Evolutionary conservation across 2,797 vertebrate species (phyloP).

Genomic region (Botia almorhae): DNA sequence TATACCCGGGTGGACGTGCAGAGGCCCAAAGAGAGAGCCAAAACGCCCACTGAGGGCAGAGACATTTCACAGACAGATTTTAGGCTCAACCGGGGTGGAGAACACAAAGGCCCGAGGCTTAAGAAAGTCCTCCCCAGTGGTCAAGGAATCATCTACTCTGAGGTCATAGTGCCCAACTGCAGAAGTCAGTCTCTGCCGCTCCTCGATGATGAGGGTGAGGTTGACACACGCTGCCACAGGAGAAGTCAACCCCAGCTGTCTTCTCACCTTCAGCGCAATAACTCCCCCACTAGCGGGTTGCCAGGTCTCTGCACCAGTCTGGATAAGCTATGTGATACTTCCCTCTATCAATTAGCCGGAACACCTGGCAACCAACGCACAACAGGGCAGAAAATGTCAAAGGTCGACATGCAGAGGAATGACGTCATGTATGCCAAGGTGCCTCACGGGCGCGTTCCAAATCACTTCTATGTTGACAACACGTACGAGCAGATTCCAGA

Average conservation of each 20-base stretch:
- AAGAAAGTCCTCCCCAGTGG: conserved; percentile 31
- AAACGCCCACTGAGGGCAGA: conserved; percentile 32
- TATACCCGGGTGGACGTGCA: conserved; percentile 76
- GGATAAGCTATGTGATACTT: conserved; percentile 58
- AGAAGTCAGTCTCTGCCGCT: conserved; percentile 70
- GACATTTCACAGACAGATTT: conserved; percentile 34
- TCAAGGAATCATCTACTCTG: conserved; percentile 68
- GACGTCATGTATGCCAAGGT: conserved; percentile 69
- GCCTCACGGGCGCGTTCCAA: conserved; percentile 35
- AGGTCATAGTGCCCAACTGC: conserved; percentile 67
- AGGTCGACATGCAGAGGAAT: not conserved
- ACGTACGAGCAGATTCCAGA: conserved; percentile 69
- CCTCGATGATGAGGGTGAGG: conserved; percentile 59
- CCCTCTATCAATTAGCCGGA: conserved; percentile 71
- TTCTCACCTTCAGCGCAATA: conserved; percentile 33
- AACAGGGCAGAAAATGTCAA: conserved; percentile 11
- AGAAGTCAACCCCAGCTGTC: conserved; percentile 58
- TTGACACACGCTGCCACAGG: conserved; percentile 55
- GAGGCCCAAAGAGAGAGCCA: conserved; percentile 37
- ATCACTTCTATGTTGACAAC: conserved; percentile 40
- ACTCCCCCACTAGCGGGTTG: not conserved
- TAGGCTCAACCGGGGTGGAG: conserved; percentile 23
- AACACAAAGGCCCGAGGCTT: conserved; percentile 20
- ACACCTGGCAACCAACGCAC: conserved; percentile 43
- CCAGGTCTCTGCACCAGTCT: conserved; percentile 63